phyloP scores from a whole-genome alignment of 35 echinoderm and acorn worm genomes.

The Diadema setosum region DNA sequence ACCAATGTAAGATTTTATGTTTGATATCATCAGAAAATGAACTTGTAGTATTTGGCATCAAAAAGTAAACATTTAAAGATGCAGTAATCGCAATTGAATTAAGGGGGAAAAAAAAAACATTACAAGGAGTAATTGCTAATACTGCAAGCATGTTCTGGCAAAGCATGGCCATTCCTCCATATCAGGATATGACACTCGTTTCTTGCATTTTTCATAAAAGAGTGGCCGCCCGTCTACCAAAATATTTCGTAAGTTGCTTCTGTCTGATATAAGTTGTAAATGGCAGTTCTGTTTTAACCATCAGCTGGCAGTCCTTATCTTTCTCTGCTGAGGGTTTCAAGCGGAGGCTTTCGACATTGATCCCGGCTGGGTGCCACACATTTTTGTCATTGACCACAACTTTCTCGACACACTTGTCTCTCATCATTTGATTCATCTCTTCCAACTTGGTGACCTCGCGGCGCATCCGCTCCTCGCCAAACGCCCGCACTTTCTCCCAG shows the following conservation, averaged over 20 bases:
- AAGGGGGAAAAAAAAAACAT: no score
- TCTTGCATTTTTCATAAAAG: no score
- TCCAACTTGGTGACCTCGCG: constrained; percentile 28
- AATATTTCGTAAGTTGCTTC: background rate
- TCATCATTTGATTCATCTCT: constrained; percentile 6
- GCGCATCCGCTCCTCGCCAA: constrained; percentile 58
- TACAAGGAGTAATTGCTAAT: no score
- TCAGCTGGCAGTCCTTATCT: background rate
- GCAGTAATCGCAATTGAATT: no score
- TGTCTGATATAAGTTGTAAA: background rate
- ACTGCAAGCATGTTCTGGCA: no score
- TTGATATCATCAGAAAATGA: no score
- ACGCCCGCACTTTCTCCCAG: constrained; percentile 63
- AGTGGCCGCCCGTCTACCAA: background rate
- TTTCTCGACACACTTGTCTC: constrained; percentile 23
- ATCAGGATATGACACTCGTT: no score
- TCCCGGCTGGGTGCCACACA: constrained; percentile 54
- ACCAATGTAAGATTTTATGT: no score
- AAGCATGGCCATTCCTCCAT: no score
- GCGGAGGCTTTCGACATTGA: constrained; percentile 52
- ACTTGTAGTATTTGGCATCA: no score
- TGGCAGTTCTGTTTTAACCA: constrained; percentile 17
- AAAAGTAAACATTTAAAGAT: no score
- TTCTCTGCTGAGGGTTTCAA: background rate
- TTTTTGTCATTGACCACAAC: background rate